Base-by-base conservation (phyloP, 2,888 invertebrate genomes). In the Arge pagana region DNA sequence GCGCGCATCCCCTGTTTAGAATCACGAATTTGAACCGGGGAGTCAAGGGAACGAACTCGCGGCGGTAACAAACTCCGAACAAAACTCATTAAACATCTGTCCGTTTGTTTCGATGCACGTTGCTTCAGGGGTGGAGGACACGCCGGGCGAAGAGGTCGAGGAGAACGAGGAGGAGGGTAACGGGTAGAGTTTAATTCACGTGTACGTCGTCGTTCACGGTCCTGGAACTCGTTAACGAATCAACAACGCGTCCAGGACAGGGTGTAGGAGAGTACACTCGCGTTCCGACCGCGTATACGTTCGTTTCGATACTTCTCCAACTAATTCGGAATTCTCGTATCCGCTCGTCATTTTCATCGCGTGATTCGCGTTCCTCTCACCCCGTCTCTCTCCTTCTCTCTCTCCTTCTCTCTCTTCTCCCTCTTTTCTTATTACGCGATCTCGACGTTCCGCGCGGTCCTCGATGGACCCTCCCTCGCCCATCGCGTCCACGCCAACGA, bases 81-180 rank as follows among this genome's bases (percentile, higher is more conserved):
- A 68, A 72, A 72, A 72, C 71, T 72, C 69, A 72, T 72, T 72
- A 75, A 73, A 71, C 68, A 68, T 70, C 74, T 70, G 74, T 75
- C 74, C 67, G 71, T 70, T 71, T 65, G 68, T 70, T 72, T 66
- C 74, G 68, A 71, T 72, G 70, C 58, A 16, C n/a, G 23, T 28
- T 49, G 11, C 13, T 18, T 10, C n/a, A 21, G 6, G n/a, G n/a
- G n/a, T n/a, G n/a, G n/a, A n/a, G n/a, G n/a, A n/a, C n/a, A n/a
- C n/a, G 24, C 30, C 18, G 24, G 43, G 26, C 35, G 24, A 51
- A 26, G 24, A 40, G 28, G 31, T 28, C 31, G 13, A 4, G 19
- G 30, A 37, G 19, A 26, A 36, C 13, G 31, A 41, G 26, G 23
- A 16, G 45, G 45, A 45, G 28, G 33, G 31, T 23, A 24, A 33